Evolutionary conservation across 92 coral and sea anemone species (phyloP).

Genomic region (Heliopora coerulea): DNA sequence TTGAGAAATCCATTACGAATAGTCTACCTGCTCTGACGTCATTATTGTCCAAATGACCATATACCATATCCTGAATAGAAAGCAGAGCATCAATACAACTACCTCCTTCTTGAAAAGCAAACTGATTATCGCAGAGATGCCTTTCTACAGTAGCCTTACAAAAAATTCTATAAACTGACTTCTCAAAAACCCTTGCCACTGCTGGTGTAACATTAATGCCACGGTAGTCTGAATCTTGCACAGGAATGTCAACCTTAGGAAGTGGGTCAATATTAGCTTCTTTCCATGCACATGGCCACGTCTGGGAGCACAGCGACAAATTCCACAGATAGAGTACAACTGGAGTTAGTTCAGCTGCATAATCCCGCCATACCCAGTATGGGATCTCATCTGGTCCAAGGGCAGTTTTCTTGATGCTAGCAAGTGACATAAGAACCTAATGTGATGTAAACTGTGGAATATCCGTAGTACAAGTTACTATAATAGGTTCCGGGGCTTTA

Average conservation of each 20-base stretch:
- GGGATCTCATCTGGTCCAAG: slow-evolving; percentile 46
- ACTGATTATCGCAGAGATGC: slow-evolving; percentile 31
- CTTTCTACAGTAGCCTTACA: slow-evolving; percentile 35
- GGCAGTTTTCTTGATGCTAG: slow-evolving; percentile 9
- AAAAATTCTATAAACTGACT: slow-evolving; percentile 33
- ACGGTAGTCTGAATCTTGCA: slow-evolving; percentile 24
- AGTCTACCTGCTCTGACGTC: slow-evolving; percentile 42
- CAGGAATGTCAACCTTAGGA: slow-evolving; percentile 46
- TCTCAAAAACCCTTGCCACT: slow-evolving; percentile 52
- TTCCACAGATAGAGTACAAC: slow-evolving; percentile 44
- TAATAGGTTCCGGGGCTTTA: too few relatives aligned
- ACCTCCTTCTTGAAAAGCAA: slow-evolving; percentile 45
- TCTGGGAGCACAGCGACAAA: slow-evolving; percentile 24
- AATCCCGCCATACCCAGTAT: slow-evolving; percentile 55
- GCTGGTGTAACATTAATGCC: slow-evolving; percentile 53
- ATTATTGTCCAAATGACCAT: slow-evolving; percentile 39
- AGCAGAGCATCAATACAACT: slow-evolving; percentile 41
- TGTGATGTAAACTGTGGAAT: too few relatives aligned
- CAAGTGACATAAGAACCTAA: too few relatives aligned
- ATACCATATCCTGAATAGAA: slow-evolving; percentile 32
- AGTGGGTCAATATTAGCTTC: slow-evolving; percentile 35
- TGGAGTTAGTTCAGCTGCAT: slow-evolving; percentile 46
- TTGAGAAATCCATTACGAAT: slow-evolving; percentile 55
- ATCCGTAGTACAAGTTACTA: too few relatives aligned
- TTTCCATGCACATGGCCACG: slow-evolving; percentile 44